Percentiles rank a stretch among this genome's conserved stretches.
phyloP scores from a whole-genome alignment of 2,888 invertebrate species.

The Nemoura dubitans region DNA sequence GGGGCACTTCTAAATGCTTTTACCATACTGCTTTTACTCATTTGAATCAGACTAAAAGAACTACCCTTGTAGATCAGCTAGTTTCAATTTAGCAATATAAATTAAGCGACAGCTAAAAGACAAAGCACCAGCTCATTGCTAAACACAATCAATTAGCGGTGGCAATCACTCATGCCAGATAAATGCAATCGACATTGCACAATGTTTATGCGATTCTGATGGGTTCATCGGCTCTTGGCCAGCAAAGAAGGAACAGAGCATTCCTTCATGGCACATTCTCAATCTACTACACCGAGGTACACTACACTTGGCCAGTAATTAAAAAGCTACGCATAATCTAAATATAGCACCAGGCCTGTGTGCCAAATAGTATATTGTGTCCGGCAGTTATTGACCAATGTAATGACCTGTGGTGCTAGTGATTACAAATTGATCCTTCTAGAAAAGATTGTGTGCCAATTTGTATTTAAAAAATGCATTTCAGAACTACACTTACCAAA shows the following conservation, averaged over 20 bases:
- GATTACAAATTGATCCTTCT: not conserved
- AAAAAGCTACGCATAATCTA: not conserved
- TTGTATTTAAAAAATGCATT: not conserved
- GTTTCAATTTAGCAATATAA: not conserved
- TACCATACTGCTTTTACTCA: no score
- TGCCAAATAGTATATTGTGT: not conserved
- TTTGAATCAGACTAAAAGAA: no score
- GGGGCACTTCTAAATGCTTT: no score
- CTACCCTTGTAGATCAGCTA: no score
- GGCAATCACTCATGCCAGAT: not conserved
- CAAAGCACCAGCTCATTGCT: not conserved
- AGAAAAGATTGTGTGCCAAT: not conserved
- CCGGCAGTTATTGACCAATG: not conserved
- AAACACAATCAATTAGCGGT: not conserved
- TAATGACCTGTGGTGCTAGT: not conserved
- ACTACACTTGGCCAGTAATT: not conserved
- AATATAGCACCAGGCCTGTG: not conserved
- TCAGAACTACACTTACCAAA: slow-evolving; percentile 53
- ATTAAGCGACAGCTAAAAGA: not conserved
- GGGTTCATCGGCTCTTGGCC: not conserved
- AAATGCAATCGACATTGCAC: not conserved
- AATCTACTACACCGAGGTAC: slow-evolving; percentile 2
- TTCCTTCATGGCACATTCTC: not conserved
- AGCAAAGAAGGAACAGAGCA: not conserved
- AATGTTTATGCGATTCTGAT: not conserved